Evolutionary conservation across 30 jellyfish, hydroid and myxozoan genomes (phyloP).

Genomic region (Cassiopea xamachana): DNA sequence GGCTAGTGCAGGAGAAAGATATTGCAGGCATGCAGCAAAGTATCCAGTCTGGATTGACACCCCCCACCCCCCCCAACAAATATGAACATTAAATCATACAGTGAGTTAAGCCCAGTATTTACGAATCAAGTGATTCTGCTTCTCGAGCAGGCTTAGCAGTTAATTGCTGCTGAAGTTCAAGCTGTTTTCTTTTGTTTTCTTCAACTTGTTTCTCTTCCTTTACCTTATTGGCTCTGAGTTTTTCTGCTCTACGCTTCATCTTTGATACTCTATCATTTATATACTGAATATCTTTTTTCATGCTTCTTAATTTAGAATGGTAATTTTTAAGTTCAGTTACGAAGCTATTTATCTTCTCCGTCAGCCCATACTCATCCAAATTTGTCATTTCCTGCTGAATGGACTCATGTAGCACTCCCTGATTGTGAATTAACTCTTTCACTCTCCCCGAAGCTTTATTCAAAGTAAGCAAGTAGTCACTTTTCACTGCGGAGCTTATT

Average conservation of each 20-base stretch:
- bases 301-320: slow-evolving; percentile 42
- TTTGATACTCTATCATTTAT: slow-evolving; percentile 60
- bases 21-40: not conserved
- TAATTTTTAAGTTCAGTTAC: slow-evolving; percentile 50
- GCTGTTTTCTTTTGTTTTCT: slow-evolving; percentile 64
- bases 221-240: slow-evolving; percentile 44
- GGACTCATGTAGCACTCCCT: slow-evolving; percentile 66
- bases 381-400: slow-evolving; percentile 73
- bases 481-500: slow-evolving; percentile 37
- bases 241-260: slow-evolving; percentile 46
- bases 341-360: slow-evolving; percentile 50
- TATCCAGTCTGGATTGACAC: not conserved
- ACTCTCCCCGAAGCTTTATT: slow-evolving; percentile 46
- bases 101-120: not conserved
- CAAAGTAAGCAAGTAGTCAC: slow-evolving; percentile 22
- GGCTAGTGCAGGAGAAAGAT: not conserved
- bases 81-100: not conserved
- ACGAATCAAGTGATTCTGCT: slow-evolving; percentile 22
- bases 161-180: slow-evolving; percentile 62
- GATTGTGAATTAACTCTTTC: slow-evolving; percentile 63
- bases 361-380: slow-evolving; percentile 53
- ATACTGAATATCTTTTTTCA: slow-evolving; percentile 56
- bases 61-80: not conserved
- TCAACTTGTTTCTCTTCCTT: slow-evolving; percentile 69
- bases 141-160: slow-evolving; percentile 89